phyloP scores from a whole-genome alignment of 2,797 vertebrate species.

The Glossophaga mutica region DNA sequence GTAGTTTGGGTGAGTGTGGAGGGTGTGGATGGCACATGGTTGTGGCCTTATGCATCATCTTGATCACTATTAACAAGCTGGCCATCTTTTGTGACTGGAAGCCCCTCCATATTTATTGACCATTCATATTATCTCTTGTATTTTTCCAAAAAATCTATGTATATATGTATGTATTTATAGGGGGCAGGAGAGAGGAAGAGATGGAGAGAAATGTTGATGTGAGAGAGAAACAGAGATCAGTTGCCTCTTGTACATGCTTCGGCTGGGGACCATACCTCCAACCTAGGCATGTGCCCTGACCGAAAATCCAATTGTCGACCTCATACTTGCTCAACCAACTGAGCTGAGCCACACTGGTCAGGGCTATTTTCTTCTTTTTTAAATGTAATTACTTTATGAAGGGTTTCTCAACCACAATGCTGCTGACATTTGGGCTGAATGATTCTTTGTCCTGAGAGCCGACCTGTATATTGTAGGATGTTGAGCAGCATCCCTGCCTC shows the following conservation, averaged over 20 bases:
- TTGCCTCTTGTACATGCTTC: no score
- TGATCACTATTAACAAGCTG: background rate
- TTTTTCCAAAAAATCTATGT: background rate
- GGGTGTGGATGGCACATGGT: no score
- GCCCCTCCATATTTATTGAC: background rate
- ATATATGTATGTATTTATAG: no score
- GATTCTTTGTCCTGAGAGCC: background rate
- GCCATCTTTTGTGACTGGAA: background rate
- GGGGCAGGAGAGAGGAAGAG: no score
- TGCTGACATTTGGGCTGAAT: background rate
- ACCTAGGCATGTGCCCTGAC: background rate
- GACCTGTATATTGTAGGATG: fast-evolving
- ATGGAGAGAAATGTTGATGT: no score
- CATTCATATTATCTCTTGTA: background rate
- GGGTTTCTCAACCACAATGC: background rate
- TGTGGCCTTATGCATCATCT: background rate
- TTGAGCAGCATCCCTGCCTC: background rate
- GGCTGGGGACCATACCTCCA: no score
- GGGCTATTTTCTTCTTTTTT: background rate
- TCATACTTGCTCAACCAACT: no score
- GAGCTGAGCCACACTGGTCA: background rate
- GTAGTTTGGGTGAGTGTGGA: background rate
- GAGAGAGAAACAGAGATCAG: no score
- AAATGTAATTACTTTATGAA: background rate
- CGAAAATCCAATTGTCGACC: background rate